Base-by-base conservation (phyloP, 2,113 vertebrate genomes). In the Australoheros scitulus region DNA sequence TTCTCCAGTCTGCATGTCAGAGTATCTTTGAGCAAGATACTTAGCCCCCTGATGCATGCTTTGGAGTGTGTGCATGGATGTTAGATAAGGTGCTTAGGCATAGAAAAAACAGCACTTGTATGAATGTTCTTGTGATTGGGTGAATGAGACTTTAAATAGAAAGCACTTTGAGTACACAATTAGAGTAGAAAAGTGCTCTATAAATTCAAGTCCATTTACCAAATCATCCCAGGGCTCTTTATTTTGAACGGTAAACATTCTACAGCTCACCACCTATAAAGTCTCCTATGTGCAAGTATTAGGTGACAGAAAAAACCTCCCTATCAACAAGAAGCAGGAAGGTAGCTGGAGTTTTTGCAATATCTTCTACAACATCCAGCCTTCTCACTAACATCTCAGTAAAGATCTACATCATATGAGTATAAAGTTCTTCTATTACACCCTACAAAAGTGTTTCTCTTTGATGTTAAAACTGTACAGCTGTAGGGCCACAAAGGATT, bases 181-280 rank as follows among this genome's bases (percentile, higher is more conserved):
- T 34, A 34, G 34, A 34, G 6, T 34, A 7, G 34, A 34, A 34
- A 34, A 34, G 34, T 34, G 34, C 34, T 34, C 50, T 2, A 50
- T 50, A 43, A 13, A 4, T 14, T 1, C 41, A 11, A 43, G 41
- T 36, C 34, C 34, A 36, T 36, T 36, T 36, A 36, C 34, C 36
- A 38, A 38, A 38, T 38, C 8, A 38, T 38, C 8, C 13, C 13
- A 43, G 34, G 34, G 34, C 6, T 34, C 4, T 43, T 11, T 43
- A 43, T 43, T 43, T 13, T 43, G 10, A 43, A 6, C 34, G 22
- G 38, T 26, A 68, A 68, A 18, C n/a, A 26, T 43, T 43, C 11
- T 68, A 47, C 14, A 68, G 26, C 8, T 17, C 41, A 68, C 64
- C 14, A 43, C 14, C 14, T 47, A 0, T 0, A 22, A 68, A 41